Evolutionary conservation across 1,140 invertebrate genomes (phyloP).

Genomic region (Drosophila grimshawi): DNA sequence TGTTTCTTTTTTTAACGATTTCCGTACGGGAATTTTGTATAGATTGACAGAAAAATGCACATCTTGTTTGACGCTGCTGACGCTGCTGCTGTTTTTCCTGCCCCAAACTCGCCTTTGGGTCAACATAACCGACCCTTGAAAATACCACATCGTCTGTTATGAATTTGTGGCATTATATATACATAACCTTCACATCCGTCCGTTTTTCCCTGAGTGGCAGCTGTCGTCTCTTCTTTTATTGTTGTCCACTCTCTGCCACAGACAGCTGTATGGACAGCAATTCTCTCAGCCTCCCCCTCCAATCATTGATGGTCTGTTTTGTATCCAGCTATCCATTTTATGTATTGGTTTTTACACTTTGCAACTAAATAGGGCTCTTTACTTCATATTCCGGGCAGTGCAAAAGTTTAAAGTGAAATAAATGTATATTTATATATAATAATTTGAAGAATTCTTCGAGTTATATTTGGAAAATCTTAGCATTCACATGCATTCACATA

Average conservation of each 20-base stretch:
- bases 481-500: too few species aligned
- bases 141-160: not conserved
- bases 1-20: conserved; percentile 11
- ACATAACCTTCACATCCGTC: conserved; percentile 8
- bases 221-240: conserved; percentile 5
- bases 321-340: not conserved
- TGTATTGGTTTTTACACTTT: too few species aligned
- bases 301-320: not conserved
- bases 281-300: not conserved
- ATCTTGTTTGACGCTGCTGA: not conserved
- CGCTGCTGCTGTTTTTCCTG: not conserved
- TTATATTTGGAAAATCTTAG: too few species aligned
- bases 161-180: conserved; percentile 4
- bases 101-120: not conserved
- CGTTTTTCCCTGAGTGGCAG: not conserved
- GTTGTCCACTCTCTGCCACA: not conserved
- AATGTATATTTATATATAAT: too few species aligned
- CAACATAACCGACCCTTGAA: conserved; percentile 7
- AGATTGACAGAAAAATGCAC: not conserved
- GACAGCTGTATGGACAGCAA: not conserved
- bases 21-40: conserved; percentile 8
- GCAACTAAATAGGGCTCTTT: too few species aligned
- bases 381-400: too few species aligned
- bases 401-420: too few species aligned
- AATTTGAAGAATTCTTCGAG: too few species aligned